Evolutionary conservation across 2,888 invertebrate genomes (phyloP), one percentile per base, ranked within the genome.

Genomic region (Heliconius sara): DNA sequence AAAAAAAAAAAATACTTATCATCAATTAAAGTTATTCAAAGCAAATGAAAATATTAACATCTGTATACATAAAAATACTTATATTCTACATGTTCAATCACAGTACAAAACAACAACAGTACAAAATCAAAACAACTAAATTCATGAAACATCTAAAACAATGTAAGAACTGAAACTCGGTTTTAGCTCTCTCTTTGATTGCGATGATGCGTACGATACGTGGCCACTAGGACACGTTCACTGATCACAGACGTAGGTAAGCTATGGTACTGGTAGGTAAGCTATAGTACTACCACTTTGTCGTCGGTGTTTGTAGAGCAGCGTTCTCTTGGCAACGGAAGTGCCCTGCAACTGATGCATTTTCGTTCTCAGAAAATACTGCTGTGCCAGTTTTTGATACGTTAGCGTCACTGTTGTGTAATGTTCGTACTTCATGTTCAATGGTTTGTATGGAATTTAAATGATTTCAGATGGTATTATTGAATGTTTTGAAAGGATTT

Each of bases 171-270:
- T 57, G 22, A 57, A 16, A 47, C 22, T 57, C 72, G n/a, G 22
- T 34, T 22, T 22, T 79, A 83, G 84, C 84, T 85, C 81, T 85
- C 85, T 82, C 83, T 82, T 81, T 85, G 84, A 85, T 85, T 84
- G 85, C 83, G 82, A 83, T 83, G 82, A 82, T 84, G 81, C 82
- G 76, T 82, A 77, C 79, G 81, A 81, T 82, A 83, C 83, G 83
- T 85, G 83, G 84, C 79, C 84, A 85, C 81, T 83, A 82, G 83
- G 84, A 84, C 82, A 80, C 79, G 82, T 82, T 77, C 72, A 76
- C 80, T 78, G 71, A 68, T 76, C 76, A 78, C 16, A 76, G 65
- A 72, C 77, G 67, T 57, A 65, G 57, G 34, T 27, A 4, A 25
- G 63, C 63, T 25, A 43, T 74, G 19, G n/a, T 60, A n/a, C 63